Evolutionary conservation across 2,113 vertebrate genomes (phyloP).

Genomic region (Corydoras sp.): DNA sequence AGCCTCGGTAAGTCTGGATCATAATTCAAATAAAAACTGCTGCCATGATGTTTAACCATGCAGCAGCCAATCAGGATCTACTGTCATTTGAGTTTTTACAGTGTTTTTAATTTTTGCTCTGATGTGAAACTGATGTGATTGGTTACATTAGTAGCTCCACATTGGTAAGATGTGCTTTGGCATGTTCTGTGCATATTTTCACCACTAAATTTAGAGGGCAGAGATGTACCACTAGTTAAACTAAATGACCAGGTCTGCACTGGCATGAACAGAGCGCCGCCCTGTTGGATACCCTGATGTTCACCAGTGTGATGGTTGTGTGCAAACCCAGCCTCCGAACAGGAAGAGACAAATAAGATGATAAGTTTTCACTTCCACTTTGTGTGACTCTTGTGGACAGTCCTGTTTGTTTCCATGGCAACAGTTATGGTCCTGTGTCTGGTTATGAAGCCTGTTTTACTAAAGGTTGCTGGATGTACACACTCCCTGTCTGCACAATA

Average conservation of each 20-base stretch:
- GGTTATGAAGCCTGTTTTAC: conserved; percentile 60
- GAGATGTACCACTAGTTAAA: conserved; percentile 36
- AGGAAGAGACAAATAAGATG: conserved; percentile 22
- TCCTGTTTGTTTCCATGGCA: conserved; percentile 45
- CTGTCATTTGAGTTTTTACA: not conserved
- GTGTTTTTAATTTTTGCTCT: not conserved
- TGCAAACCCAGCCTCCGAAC: conserved; percentile 3
- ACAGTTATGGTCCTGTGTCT: conserved; percentile 60
- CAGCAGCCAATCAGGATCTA: conserved; percentile 9
- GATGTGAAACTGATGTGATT: conserved; percentile 23
- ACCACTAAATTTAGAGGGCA: conserved; percentile 40
- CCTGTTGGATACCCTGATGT: conserved; percentile 29
- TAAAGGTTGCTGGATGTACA: conserved; percentile 64
- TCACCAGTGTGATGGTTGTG: conserved; percentile 7
- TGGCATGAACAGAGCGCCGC: conserved; percentile 54
- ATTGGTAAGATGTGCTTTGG: conserved; percentile 40
- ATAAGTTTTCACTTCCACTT: conserved; percentile 22
- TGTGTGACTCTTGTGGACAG: conserved; percentile 49
- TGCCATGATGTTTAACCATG: not conserved
- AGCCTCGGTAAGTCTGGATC: not conserved
- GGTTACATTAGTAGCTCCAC: conserved; percentile 35
- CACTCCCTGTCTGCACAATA: conserved; percentile 62
- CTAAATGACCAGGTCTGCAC: conserved; percentile 66
- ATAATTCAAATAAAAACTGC: not conserved
- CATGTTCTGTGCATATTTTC: conserved; percentile 41